Evolutionary conservation across 2,888 invertebrate genomes (phyloP).

Genomic region (Agonopterix arenella): DNA sequence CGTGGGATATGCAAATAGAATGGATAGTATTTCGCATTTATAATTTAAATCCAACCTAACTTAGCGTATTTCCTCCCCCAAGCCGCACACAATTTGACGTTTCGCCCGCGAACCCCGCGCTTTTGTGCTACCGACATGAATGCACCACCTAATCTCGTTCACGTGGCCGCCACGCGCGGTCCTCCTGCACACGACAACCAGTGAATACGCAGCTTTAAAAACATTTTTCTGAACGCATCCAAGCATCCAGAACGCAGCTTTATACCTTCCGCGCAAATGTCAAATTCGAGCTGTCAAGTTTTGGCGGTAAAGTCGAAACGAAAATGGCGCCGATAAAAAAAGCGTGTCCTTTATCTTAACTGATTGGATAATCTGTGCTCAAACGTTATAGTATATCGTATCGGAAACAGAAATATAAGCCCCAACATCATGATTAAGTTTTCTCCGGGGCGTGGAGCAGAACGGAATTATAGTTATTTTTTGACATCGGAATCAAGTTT

Average conservation of each 20-base stretch:
- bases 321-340: slow-evolving; percentile 43
- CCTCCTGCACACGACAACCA: slow-evolving; percentile 64
- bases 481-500: slow-evolving; percentile 29
- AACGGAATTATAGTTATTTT: slow-evolving; percentile 70
- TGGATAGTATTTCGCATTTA: slow-evolving; percentile 59
- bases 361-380: slow-evolving; percentile 77
- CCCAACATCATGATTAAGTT: slow-evolving; percentile 67
- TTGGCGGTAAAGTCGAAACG: slow-evolving; percentile 35
- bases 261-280: slow-evolving; percentile 26
- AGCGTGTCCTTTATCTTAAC: slow-evolving; percentile 76
- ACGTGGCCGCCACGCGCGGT: slow-evolving; percentile 64
- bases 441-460: slow-evolving; percentile 52
- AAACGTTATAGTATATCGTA: slow-evolving; percentile 71
- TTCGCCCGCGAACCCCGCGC: slow-evolving; percentile 48
- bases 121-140: slow-evolving; percentile 70
- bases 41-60: slow-evolving; percentile 72
- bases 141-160: slow-evolving; percentile 65
- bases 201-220: slow-evolving; percentile 39
- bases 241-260: slow-evolving; percentile 26
- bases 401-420: slow-evolving; percentile 73
- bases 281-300: slow-evolving; percentile 32
- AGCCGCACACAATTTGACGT: slow-evolving; percentile 65
- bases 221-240: slow-evolving; percentile 14
- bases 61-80: slow-evolving; percentile 66
- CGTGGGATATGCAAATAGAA: slow-evolving; percentile 75